A percentile compares a stretch with the other conserved stretches of the same genome.
phyloP scores from a whole-genome alignment of 2,888 invertebrate genomes.

The Polydrusus tereticollis region DNA sequence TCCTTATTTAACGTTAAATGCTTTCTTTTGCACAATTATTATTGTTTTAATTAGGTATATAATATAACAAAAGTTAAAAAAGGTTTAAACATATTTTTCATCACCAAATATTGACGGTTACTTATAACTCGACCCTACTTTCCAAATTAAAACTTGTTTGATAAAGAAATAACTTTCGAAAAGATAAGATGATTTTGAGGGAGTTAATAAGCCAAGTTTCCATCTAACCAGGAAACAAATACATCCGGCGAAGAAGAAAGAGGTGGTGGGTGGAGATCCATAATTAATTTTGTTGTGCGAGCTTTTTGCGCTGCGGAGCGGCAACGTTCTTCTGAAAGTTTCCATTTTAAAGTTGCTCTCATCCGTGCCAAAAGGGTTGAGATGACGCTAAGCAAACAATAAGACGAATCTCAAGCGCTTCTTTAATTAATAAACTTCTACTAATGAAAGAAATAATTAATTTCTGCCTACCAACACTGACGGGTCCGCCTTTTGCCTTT shows the following conservation, averaged over 20 bases:
- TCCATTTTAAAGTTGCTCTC: constrained; percentile 67
- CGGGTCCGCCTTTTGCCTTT: constrained; percentile 18
- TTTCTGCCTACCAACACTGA: constrained; percentile 61
- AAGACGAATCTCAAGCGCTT: constrained; percentile 67
- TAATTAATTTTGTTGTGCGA: constrained; percentile 66
- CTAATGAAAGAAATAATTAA: constrained; percentile 70
- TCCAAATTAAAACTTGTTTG: constrained; percentile 18
- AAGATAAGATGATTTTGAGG: constrained; percentile 23
- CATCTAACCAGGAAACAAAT: constrained; percentile 36
- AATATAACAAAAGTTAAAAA: no score
- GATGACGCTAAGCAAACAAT: constrained; percentile 68
- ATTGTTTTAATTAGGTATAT: no score
- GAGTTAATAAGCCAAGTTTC: constrained; percentile 36
- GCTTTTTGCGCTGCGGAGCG: constrained; percentile 52
- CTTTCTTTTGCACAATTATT: no score
- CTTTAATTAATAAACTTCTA: constrained; percentile 70
- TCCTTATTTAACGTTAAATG: no score
- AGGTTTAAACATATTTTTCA: background rate
- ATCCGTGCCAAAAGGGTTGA: constrained; percentile 66
- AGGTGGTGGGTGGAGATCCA: constrained; percentile 59
- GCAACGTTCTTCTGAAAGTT: constrained; percentile 62
- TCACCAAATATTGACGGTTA: background rate
- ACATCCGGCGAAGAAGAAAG: constrained; percentile 22
- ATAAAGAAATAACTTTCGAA: constrained; percentile 17
- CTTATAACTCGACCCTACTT: background rate